Evolutionary conservation across 2,113 vertebrate genomes (phyloP).

Genomic region (Bostrychus sinensis): DNA sequence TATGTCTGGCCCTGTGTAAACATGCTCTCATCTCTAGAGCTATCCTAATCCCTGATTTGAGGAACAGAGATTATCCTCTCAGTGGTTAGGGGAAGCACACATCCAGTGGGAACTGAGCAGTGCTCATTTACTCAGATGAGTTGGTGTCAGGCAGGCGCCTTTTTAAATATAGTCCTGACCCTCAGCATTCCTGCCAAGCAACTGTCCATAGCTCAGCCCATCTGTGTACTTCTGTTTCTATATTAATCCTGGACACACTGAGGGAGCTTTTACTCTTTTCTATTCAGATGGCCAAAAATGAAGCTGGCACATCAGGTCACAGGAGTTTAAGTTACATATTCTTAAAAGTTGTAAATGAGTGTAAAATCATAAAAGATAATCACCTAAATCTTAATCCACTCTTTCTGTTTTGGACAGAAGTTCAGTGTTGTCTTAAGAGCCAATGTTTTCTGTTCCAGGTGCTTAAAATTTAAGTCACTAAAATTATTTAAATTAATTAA

Average conservation of each 20-base stretch:
- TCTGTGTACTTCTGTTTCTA: conserved; percentile 67
- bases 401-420: too few relatives aligned
- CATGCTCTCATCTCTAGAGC: conserved; percentile 29
- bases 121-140: conserved; percentile 60
- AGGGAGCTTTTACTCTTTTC: conserved; percentile 33
- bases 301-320: conserved; percentile 19
- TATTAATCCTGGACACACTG: conserved; percentile 67
- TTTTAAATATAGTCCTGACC: conserved; percentile 71
- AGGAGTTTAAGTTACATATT: background rate
- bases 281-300: conserved; percentile 19
- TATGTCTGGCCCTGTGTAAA: conserved; percentile 33
- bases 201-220: conserved; percentile 67
- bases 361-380: conserved; percentile 33
- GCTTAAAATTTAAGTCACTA: too few relatives aligned
- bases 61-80: conserved; percentile 44
- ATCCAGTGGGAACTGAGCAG: conserved; percentile 57
- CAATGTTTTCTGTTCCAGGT: too few relatives aligned
- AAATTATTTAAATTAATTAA: too few relatives aligned
- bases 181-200: conserved; percentile 74
- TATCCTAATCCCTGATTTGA: conserved; percentile 45
- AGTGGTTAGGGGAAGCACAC: conserved; percentile 45
- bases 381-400: conserved; percentile 33
- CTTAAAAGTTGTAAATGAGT: conserved; percentile 18
- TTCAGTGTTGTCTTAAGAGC: too few relatives aligned
- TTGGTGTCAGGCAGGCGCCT: conserved; percentile 65